Percentiles rank a stretch among this genome's conserved stretches.
Evolutionary conservation across 1,140 invertebrate genomes (phyloP).

Genomic region (Diachasmimorpha longicaudata): DNA sequence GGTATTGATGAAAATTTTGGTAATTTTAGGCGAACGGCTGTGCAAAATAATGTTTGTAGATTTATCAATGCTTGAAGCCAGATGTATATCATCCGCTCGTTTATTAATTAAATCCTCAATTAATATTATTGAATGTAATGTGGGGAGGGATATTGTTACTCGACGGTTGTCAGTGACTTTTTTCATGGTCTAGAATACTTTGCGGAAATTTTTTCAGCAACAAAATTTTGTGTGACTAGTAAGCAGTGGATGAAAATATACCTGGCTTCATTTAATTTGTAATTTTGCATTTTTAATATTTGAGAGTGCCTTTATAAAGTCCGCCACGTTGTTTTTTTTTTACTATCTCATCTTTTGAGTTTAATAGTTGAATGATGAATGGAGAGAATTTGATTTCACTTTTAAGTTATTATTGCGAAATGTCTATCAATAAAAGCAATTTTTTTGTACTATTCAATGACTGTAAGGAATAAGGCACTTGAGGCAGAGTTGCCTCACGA

Average conservation of each 20-base stretch:
- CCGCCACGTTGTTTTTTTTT: not conserved
- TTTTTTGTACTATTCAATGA: too few species aligned
- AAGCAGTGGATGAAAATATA: not conserved
- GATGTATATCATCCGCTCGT: not conserved
- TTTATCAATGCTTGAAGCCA: not conserved
- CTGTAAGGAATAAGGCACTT: too few species aligned
- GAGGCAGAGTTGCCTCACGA: not conserved
- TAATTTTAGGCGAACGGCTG: constrained; percentile 12
- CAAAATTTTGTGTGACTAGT: not conserved
- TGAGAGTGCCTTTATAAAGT: constrained; percentile 16
- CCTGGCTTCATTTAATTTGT: not conserved
- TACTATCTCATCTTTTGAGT: not conserved
- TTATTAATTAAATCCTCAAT: too few species aligned
- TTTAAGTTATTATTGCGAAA: too few species aligned
- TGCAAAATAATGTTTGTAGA: not conserved
- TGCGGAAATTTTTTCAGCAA: too few species aligned
- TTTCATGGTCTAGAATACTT: too few species aligned
- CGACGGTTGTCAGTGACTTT: too few species aligned
- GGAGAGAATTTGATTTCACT: too few species aligned
- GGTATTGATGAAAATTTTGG: not conserved
- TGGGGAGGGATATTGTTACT: too few species aligned
- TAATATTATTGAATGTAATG: too few species aligned
- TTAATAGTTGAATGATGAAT: not conserved
- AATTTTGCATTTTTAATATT: not conserved
- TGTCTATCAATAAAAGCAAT: too few species aligned